Evolutionary conservation across 2,888 invertebrate genomes (phyloP).

Genomic region (Cylloceria caligata): DNA sequence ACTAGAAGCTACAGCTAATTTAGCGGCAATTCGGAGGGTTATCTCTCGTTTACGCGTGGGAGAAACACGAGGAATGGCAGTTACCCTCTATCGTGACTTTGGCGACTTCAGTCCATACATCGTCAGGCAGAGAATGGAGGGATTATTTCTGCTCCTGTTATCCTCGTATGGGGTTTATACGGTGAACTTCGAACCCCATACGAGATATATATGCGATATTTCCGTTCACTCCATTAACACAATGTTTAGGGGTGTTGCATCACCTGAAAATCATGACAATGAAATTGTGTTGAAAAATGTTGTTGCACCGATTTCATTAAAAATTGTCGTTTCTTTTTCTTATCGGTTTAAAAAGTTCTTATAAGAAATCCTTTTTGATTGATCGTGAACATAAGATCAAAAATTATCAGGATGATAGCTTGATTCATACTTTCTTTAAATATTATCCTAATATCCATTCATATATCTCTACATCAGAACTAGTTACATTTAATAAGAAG

Average conservation of each 20-base stretch:
- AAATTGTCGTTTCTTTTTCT: no score
- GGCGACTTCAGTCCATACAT: constrained; percentile 53
- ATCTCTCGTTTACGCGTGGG: constrained; percentile 23
- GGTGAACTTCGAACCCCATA: constrained; percentile 48
- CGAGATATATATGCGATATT: constrained; percentile 19
- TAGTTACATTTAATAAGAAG: constrained; percentile 32
- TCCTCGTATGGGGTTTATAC: constrained; percentile 30
- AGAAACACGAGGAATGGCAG: constrained; percentile 33
- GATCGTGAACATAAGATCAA: background rate
- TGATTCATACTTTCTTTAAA: constrained; percentile 4
- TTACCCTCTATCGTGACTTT: constrained; percentile 51
- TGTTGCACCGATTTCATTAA: no score
- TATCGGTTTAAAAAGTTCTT: no score
- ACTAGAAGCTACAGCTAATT: constrained; percentile 55
- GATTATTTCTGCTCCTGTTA: constrained; percentile 60
- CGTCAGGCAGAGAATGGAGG: constrained; percentile 52
- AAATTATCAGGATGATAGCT: background rate
- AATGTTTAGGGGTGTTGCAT: constrained; percentile 31
- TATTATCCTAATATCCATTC: constrained; percentile 7
- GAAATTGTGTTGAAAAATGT: no score
- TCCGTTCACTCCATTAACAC: constrained; percentile 7
- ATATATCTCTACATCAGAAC: constrained; percentile 1
- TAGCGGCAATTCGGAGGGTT: constrained; percentile 50
- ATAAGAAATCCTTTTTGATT: no score
- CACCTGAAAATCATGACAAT: background rate